These are phyloP conservation scores for Thaumatotibia leucotreta DNA, from an alignment of 1,140 invertebrate species.

Conservation along the genomic window DNA sequence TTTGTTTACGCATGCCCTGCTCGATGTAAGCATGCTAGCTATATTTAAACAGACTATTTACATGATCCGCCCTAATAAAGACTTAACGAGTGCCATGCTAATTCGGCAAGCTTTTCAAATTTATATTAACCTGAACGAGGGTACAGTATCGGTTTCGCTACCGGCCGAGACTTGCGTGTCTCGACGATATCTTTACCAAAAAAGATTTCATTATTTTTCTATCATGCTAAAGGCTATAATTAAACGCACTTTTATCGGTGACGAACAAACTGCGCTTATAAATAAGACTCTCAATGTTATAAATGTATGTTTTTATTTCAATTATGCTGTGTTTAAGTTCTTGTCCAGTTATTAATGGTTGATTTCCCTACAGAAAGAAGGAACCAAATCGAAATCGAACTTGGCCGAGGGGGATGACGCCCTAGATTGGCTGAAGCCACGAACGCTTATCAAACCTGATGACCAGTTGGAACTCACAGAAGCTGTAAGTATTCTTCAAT, in stretches of 20 bases:
- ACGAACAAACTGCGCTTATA: slow-evolving; percentile 47
- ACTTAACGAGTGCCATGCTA: slow-evolving; percentile 50
- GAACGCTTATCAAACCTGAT: slow-evolving; percentile 81
- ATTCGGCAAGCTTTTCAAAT: slow-evolving; percentile 40
- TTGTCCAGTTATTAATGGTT: slow-evolving; percentile 13
- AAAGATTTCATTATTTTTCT: slow-evolving; percentile 17
- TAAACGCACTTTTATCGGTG: slow-evolving; percentile 53
- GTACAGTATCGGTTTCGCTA: slow-evolving; percentile 51
- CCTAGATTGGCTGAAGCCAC: slow-evolving; percentile 78
- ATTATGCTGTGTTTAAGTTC: slow-evolving; percentile 10
- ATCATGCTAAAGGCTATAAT: slow-evolving; percentile 67
- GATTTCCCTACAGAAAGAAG: slow-evolving; percentile 52
- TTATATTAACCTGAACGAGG: slow-evolving; percentile 39
- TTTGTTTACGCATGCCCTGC: slow-evolving; percentile 61
- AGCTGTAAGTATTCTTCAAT: slow-evolving; percentile 66
- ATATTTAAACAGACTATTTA: slow-evolving; percentile 54
- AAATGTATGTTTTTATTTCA: slow-evolving; percentile 40
- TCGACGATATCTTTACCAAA: slow-evolving; percentile 16
- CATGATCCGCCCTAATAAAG: slow-evolving; percentile 64
- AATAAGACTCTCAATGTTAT: slow-evolving; percentile 47
- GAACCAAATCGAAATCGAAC: slow-evolving; percentile 49
- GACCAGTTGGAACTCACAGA: slow-evolving; percentile 85
- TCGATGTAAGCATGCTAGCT: slow-evolving; percentile 43
- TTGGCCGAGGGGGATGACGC: slow-evolving; percentile 64
- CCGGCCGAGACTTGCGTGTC: slow-evolving; percentile 40